A percentile compares a stretch with the other conserved stretches of the same genome.
phyloP scores from a whole-genome alignment of 2,888 invertebrate species.

The Drosophila mulleri region DNA sequence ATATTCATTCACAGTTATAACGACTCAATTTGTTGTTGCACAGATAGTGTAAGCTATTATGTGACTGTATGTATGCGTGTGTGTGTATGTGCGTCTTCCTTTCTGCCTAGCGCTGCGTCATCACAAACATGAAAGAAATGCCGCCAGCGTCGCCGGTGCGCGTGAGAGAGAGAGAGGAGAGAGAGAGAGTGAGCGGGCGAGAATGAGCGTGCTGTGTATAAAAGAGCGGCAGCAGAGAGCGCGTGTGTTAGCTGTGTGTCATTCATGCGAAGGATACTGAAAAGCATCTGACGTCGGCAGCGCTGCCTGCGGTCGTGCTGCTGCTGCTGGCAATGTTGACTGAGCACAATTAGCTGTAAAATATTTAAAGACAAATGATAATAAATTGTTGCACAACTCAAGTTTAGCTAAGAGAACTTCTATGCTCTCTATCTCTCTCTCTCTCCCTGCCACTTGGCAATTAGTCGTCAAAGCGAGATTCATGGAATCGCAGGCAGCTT shows the following conservation, averaged over 20 bases:
- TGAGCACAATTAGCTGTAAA: conserved; percentile 51
- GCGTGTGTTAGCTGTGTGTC: conserved; percentile 29
- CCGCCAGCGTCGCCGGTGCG: conserved; percentile 61
- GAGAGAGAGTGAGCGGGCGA: not conserved
- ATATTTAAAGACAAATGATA: conserved; percentile 48
- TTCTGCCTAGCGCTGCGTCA: conserved; percentile 59
- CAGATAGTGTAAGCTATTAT: not conserved
- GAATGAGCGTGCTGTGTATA: not conserved
- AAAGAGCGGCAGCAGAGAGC: conserved; percentile 11
- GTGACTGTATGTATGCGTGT: not conserved
- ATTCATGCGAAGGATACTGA: conserved; percentile 74
- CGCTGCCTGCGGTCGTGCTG: conserved; percentile 20
- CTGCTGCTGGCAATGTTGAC: conserved; percentile 17
- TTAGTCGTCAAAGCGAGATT: conserved; percentile 60
- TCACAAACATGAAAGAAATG: conserved; percentile 65
- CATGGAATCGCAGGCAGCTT: conserved; percentile 46
- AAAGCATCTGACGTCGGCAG: conserved; percentile 37
- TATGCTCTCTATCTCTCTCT: not conserved
- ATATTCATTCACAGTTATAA: conserved; percentile 55
- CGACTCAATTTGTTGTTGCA: conserved; percentile 25
- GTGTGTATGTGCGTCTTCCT: conserved; percentile 19
- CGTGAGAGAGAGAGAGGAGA: conserved; percentile 18
- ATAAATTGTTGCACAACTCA: conserved; percentile 76
- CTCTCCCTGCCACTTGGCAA: conserved; percentile 50
- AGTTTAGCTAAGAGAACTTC: conserved; percentile 26